These are phyloP conservation scores for Enteromius viviparus DNA, from an alignment of 2,797 vertebrate genomes.

Conservation along the genomic window DNA sequence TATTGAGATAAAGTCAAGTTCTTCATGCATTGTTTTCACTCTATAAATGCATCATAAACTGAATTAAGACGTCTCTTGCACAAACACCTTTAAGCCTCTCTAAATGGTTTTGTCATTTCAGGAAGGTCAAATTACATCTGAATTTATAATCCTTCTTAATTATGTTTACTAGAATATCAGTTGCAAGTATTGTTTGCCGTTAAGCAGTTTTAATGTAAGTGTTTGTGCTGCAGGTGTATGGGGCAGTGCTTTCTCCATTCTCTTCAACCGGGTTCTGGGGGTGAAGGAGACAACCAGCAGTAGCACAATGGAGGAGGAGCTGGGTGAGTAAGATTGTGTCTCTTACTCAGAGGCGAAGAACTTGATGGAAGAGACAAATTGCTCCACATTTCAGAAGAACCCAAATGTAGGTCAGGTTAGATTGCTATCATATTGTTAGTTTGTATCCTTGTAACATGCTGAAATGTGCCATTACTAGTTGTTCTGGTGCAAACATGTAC, in stretches of 20 bases:
- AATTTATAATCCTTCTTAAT: neutral
- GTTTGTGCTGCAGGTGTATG: conserved; percentile 84
- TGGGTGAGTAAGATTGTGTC: conserved; percentile 81
- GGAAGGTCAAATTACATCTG: neutral
- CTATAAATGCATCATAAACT: neutral
- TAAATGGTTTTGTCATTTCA: neutral
- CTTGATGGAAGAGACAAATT: neutral
- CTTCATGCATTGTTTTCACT: neutral
- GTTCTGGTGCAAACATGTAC: conserved; percentile 14
- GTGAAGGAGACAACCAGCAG: conserved; percentile 83
- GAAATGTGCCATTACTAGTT: conserved; percentile 25
- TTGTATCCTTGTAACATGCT: neutral
- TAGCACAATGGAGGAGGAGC: conserved; percentile 97
- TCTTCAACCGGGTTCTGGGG: conserved; percentile 97
- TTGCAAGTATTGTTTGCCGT: conserved; percentile 1
- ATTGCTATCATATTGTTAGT: neutral
- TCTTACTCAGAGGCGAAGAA: neutral
- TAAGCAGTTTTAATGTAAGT: neutral
- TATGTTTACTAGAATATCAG: neutral
- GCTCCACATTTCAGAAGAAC: neutral
- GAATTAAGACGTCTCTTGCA: neutral
- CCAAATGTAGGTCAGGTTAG: neutral
- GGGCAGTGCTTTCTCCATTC: conserved; percentile 98
- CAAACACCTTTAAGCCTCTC: neutral
- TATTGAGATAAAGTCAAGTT: neutral